These are phyloP conservation scores for Pseudotriccus pelzelni DNA, from an alignment of 2,797 vertebrate species.

Conservation along the genomic window DNA sequence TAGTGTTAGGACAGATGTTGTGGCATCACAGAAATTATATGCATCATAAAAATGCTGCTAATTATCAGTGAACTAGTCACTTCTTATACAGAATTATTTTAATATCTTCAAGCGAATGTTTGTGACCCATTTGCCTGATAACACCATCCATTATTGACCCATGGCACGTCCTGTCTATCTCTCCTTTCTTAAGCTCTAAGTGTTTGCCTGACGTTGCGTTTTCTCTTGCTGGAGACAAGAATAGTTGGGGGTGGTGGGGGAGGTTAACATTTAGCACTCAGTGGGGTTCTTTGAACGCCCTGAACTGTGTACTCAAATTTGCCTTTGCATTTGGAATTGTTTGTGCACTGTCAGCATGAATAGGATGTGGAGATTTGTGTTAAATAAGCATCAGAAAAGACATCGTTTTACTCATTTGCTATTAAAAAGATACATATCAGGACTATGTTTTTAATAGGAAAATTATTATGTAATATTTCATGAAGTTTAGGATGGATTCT, in stretches of 20 bases:
- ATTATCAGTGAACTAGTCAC: constrained; percentile 48
- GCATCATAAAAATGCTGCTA: background rate
- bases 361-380: background rate
- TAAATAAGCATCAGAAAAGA: background rate
- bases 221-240: background rate
- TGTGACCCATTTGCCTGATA: constrained; percentile 72
- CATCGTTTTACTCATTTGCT: background rate
- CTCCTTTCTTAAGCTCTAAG: constrained; percentile 63
- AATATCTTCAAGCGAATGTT: constrained; percentile 72
- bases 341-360: background rate
- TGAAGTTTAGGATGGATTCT: background rate
- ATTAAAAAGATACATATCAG: background rate
- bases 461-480: background rate
- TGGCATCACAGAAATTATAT: constrained; percentile 22
- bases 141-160: constrained; percentile 74
- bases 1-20: constrained; percentile 1
- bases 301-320: background rate
- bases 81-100: constrained; percentile 53
- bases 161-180: constrained; percentile 71
- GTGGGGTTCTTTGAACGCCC: background rate
- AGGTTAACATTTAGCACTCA: background rate
- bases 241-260: rapidly evolving
- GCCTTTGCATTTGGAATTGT: background rate
- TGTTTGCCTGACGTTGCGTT: background rate
- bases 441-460: background rate